Percentiles rank a stretch among this genome's conserved stretches.
Conservation (phyloP, 1,140 invertebrate genomes). For the Armadillidium nasatum region DNA sequence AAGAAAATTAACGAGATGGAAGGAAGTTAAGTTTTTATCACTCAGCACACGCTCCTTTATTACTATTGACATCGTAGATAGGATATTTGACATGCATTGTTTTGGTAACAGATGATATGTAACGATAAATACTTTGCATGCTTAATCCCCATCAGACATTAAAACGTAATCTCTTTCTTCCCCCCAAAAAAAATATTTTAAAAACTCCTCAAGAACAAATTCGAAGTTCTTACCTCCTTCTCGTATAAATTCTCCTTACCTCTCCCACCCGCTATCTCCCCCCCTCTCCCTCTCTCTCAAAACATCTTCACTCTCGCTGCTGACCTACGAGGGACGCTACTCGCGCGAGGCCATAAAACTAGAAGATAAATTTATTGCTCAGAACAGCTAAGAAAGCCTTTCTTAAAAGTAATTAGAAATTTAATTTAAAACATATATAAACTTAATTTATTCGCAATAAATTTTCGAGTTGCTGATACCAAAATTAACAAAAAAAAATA, state of each 20-base stretch:
- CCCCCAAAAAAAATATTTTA: neutral
- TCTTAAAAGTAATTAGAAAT: neutral
- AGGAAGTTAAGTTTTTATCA: conserved; percentile 41
- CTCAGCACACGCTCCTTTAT: conserved; percentile 40
- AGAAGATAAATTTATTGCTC: neutral
- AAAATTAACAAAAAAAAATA: neutral
- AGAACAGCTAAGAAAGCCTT: neutral
- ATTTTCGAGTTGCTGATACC: neutral
- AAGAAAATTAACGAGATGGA: conserved; percentile 44
- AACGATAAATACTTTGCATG: conserved; percentile 15
- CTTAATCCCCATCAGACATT: neutral
- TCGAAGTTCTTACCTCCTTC: neutral
- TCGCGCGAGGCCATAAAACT: neutral
- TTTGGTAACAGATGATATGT: conserved; percentile 34
- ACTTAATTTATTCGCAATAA: conserved; percentile 3
- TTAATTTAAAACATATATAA: conserved; percentile 10
- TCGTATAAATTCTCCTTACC: neutral
- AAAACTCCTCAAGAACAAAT: too few species aligned
- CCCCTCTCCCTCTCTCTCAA: conserved; percentile 20
- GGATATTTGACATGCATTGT: conserved; percentile 44
- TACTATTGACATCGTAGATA: conserved; percentile 43
- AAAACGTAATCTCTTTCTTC: neutral
- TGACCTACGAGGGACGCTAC: neutral
- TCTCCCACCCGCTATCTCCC: conserved; percentile 4
- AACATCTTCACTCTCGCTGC: conserved; percentile 14